Percentiles rank a stretch among this genome's conserved stretches.
phyloP scores from a whole-genome alignment of 2,113 vertebrate species.

The Myotis yumanensis region DNA sequence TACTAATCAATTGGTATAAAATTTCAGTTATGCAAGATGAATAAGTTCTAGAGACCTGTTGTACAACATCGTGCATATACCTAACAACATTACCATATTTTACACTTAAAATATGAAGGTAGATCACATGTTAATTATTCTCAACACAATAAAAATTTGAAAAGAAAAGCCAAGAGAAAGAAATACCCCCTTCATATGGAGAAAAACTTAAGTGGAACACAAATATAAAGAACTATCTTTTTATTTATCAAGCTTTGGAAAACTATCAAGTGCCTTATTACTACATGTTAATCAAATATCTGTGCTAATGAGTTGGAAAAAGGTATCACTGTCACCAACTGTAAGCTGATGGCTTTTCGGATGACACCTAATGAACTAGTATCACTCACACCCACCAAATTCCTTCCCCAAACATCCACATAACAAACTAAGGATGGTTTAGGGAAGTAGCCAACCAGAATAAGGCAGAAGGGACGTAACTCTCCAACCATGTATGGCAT shows the following conservation, averaged over 20 bases:
- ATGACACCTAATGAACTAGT: neutral
- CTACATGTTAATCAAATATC: neutral
- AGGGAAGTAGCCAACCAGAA: neutral
- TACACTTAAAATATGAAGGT: neutral
- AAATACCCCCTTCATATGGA: neutral
- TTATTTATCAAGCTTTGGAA: conserved; percentile 17
- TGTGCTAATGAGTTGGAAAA: neutral
- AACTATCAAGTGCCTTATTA: neutral
- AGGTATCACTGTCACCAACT: neutral
- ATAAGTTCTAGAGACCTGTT: neutral
- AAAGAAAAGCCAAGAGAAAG: neutral
- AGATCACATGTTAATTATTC: neutral
- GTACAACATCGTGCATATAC: neutral
- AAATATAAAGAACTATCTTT: neutral
- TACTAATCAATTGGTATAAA: neutral
- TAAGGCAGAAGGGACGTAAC: conserved; percentile 12
- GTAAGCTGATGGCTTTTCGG: neutral
- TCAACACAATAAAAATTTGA: neutral
- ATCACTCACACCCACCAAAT: neutral
- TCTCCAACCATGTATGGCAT: neutral
- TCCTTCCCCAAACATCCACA: neutral
- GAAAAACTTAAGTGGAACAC: neutral
- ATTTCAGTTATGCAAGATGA: neutral
- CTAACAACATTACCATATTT: neutral
- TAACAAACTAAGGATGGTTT: no score